These are phyloP conservation scores for Mirza zaza DNA, from an alignment of 2,113 vertebrate species.

Conservation along the genomic window DNA sequence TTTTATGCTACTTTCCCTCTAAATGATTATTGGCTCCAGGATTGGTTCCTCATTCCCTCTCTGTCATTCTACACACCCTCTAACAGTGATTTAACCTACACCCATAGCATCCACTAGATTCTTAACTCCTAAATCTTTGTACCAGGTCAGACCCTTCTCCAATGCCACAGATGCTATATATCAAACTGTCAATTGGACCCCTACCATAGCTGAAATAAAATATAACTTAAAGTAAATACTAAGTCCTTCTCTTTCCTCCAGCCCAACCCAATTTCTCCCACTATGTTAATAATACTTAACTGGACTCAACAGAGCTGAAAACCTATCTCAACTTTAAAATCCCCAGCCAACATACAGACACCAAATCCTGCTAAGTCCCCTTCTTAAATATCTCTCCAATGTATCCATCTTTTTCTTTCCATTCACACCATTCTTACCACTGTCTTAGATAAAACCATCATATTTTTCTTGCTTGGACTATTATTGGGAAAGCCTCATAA, in stretches of 20 bases:
- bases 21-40: not conserved
- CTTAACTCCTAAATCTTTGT: not conserved
- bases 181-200: not conserved
- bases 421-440: not conserved
- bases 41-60: not conserved
- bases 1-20: not conserved
- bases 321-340: not conserved
- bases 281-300: not conserved
- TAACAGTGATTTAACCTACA: not conserved
- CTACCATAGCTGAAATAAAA: not conserved
- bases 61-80: not conserved
- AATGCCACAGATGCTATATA: not conserved
- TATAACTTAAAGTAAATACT: not conserved
- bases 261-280: not conserved
- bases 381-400: not conserved
- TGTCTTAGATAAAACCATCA: not conserved
- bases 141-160: not conserved
- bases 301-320: not conserved
- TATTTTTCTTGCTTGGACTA: not conserved
- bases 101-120: not conserved
- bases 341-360: not conserved
- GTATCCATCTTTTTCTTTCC: not conserved
- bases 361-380: not conserved
- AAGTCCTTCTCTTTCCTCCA: not conserved
- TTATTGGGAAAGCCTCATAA: not conserved